phyloP scores from a whole-genome alignment of 2,797 vertebrate genomes.

The Coranthus polyacanthus region DNA sequence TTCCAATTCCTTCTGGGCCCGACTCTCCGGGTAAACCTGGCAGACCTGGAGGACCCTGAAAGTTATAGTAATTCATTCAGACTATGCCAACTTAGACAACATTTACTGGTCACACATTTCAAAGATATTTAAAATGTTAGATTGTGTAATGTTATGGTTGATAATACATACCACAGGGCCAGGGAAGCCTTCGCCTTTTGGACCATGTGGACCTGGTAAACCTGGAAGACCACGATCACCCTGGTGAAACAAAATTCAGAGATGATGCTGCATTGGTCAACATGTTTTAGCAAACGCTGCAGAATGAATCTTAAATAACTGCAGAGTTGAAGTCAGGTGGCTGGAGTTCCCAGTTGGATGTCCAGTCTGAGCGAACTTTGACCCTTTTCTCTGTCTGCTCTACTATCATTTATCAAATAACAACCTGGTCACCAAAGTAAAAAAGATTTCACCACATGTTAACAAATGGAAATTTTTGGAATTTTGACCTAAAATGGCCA shows the following conservation, averaged over 20 bases:
- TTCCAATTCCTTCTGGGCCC: slow-evolving; percentile 89
- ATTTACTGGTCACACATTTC: background rate
- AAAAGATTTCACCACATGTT: no score
- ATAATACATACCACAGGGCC: slow-evolving; percentile 87
- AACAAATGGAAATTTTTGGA: no score
- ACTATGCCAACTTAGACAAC: background rate
- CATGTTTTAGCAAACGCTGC: background rate
- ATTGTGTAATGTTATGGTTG: slow-evolving; percentile 1
- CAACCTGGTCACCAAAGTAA: no score
- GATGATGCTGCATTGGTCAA: slow-evolving; percentile 1
- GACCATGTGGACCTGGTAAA: slow-evolving; percentile 85
- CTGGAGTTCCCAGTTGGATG: no score
- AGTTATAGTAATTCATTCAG: slow-evolving; percentile 11
- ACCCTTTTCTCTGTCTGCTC: no score
- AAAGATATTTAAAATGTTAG: background rate
- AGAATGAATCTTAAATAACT: no score
- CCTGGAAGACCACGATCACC: slow-evolving; percentile 89
- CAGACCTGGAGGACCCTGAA: slow-evolving; percentile 88
- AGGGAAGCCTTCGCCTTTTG: slow-evolving; percentile 90
- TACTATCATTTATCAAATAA: no score
- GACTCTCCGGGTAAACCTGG: slow-evolving; percentile 87
- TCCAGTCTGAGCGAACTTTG: no score
- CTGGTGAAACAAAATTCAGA: slow-evolving; percentile 69
- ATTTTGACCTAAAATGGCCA: no score
- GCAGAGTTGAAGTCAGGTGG: no score